These are phyloP conservation scores for Morpho achilles DNA, from an alignment of 2,888 invertebrate genomes.

Conservation along the genomic window DNA sequence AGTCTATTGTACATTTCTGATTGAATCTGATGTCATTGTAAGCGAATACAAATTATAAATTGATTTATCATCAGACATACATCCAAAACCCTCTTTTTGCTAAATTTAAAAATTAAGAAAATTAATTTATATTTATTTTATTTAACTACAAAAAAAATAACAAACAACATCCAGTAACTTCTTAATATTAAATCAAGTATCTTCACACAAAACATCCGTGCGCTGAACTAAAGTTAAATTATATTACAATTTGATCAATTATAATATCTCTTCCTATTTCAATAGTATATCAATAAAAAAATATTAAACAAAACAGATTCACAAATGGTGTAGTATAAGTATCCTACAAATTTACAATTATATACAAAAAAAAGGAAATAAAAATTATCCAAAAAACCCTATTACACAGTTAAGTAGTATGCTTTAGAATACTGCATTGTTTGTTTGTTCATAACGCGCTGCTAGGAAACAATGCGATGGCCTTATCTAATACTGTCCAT, in stretches of 20 bases:
- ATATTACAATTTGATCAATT: conserved; percentile 29
- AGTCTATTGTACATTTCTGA: conserved; percentile 4
- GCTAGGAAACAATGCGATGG: conserved; percentile 36
- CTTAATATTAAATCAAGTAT: conserved; percentile 21
- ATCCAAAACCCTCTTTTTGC: conserved; percentile 16
- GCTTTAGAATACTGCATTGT: conserved; percentile 66
- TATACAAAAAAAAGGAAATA: conserved; percentile 60
- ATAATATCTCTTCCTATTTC: conserved; percentile 14
- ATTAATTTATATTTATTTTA: conserved; percentile 14
- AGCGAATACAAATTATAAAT: too few species aligned
- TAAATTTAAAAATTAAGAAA: conserved; percentile 4
- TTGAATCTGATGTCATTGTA: neutral
- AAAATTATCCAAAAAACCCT: conserved; percentile 67
- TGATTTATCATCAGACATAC: neutral
- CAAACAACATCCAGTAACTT: conserved; percentile 25
- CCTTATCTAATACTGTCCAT: conserved; percentile 52
- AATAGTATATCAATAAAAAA: conserved; percentile 25
- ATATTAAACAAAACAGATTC: conserved; percentile 46
- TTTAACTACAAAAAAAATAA: conserved; percentile 25
- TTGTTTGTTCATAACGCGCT: conserved; percentile 38
- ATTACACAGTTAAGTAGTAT: conserved; percentile 52
- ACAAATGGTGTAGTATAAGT: conserved; percentile 52
- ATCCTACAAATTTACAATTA: conserved; percentile 73
- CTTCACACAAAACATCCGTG: conserved; percentile 24
- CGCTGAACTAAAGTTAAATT: conserved; percentile 15